Evolutionary conservation across 2,888 invertebrate genomes (phyloP), one percentile per base, ranked within the genome.

Genomic region (Enchytraeus crypticus): DNA sequence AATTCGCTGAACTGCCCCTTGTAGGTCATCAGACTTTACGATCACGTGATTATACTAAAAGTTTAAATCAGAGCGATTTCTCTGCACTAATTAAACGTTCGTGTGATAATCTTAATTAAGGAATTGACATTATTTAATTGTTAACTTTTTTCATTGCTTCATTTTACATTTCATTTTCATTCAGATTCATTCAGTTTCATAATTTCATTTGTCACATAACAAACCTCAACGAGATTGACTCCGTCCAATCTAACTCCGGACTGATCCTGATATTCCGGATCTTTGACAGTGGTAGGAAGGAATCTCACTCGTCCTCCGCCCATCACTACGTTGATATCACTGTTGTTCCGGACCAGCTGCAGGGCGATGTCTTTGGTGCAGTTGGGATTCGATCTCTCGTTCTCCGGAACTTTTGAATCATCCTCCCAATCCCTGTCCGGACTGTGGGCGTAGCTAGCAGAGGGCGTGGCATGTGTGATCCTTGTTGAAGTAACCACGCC

Each of bases 401-500:
- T 32, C 14, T n/a, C n/a, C 5, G 53, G 53, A 2, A 62, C 43
- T 27, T 45, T n/a, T 11, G 23, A 26, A 32, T 57, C 59, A 1
- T 46, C n/a, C 53, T 66, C 66, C 62, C 62, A 66, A n/a, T 58
- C 23, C 30, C 79, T 57, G 43, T 73, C 67, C 0, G 75, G 65
- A 0, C 70, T 62, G 54, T 74, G 71, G 2, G 78, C 75, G 66
- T 77, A 79, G 14, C 71, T 57, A 0, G 74, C 73, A 1, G 73
- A 73, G 0, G 78, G 78, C 0, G 78, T 76, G 32, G 78, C 78
- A 65, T 79, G 78, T 0, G 78, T 78, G 43, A 79, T 62, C 18
- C 78, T 70, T 2, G 78, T 72, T 3, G 72, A 76, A 1, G 79
- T 74, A 1, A 78, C 76, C 21, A 79, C 53, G 0, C 78, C 79